Base-by-base conservation (phyloP, 2,113 vertebrate genomes). In the Cyprinodon brontotheroides region DNA sequence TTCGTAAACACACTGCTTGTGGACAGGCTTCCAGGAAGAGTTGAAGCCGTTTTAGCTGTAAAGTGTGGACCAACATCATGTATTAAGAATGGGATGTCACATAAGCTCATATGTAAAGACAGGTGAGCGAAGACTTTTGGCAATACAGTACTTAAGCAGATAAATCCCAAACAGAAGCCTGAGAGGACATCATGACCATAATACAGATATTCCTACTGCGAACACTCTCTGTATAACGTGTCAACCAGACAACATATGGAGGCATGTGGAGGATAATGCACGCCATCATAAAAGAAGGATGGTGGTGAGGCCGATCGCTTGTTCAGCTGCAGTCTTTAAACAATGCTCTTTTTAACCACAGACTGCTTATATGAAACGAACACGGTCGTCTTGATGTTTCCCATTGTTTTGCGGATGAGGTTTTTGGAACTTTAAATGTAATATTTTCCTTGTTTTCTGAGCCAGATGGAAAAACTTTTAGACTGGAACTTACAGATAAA, bases 201-300 rank as follows among this genome's bases (percentile, higher is more conserved):
- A 50, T n/a, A 9, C 45, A 41, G 17, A 68, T 37, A 20, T 13
- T 13, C 7, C n/a, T 8, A 9, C 22, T 66, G 29, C 29, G 4
- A 62, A 14, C 61, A 62, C 29, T 22, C 22, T 73, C 22, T 59
- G 61, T 57, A 75, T 66, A 66, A 59, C 43, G 64, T 72, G 69
- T 70, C 60, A 78, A 70, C 68, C 64, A 70, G 67, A 11, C 65
- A 74, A 74, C 50, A 41, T 75, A 70, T 75, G 43, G 41, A 60
- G 39, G 37, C 43, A 66, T 64, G 53, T 62, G 48, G 76, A 72
- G 59, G 63, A 40, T 47, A 59, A 66, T 11, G 53, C 65, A 70
- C 50, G 60, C 41, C 65, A 47, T 39, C 39, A 22, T 29, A 50
- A 61, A 77, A 70, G 37, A 77, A 63, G 43, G n/a, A 57, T 20